These are phyloP conservation scores for Pteropus alecto DNA, from an alignment of 2,113 vertebrate species.

Conservation along the genomic window DNA sequence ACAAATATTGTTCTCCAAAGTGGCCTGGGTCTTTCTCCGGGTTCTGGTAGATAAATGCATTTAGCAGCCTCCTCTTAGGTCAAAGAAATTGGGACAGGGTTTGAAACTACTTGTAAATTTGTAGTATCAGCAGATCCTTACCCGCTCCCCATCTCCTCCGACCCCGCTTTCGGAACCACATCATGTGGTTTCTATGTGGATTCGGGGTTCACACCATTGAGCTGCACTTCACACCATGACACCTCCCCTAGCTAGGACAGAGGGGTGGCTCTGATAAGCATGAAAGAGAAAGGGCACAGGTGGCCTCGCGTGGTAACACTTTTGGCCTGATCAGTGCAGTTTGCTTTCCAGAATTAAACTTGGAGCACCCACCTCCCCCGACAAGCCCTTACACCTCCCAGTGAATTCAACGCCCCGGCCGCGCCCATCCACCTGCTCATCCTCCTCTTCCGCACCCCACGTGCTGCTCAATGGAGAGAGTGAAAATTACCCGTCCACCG, in stretches of 20 bases:
- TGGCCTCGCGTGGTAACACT: fast-evolving
- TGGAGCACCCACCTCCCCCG: neutral
- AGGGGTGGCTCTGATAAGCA: neutral
- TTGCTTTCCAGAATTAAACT: neutral
- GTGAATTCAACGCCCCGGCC: no score
- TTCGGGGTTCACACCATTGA: neutral
- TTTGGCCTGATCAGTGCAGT: neutral
- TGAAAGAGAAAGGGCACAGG: neutral
- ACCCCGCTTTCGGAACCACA: neutral
- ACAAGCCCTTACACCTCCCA: neutral
- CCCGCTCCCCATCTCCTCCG: neutral
- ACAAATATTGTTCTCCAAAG: conserved; percentile 60
- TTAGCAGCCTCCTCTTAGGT: conserved; percentile 46
- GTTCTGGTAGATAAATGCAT: conserved; percentile 48
- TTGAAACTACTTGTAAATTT: conserved; percentile 58
- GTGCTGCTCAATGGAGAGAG: neutral
- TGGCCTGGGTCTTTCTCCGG: conserved; percentile 29
- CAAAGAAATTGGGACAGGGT: conserved; percentile 69
- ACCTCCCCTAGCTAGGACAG: neutral
- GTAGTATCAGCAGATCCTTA: conserved; percentile 38
- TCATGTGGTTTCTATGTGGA: neutral
- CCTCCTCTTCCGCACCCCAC: neutral
- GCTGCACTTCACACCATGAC: no score
- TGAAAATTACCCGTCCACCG: neutral
- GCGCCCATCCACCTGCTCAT: no score